phyloP scores from a whole-genome alignment of 2,888 invertebrate genomes.

The Eupithecia centaureata region DNA sequence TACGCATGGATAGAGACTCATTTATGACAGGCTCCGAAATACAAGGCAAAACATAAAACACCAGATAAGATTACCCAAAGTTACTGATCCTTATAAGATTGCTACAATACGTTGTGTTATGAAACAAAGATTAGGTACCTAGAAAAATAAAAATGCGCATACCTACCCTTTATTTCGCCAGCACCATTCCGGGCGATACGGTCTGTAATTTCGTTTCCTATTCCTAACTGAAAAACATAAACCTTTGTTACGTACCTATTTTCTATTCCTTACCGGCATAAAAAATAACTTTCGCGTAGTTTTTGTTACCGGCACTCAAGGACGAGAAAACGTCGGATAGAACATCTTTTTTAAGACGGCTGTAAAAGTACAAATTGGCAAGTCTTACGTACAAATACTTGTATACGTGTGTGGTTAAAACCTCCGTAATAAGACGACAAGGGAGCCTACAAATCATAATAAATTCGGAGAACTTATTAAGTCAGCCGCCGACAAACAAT shows the following conservation, averaged over 20 bases:
- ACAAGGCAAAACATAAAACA: background rate
- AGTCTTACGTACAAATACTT: slow-evolving; percentile 35
- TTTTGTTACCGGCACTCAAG: slow-evolving; percentile 47
- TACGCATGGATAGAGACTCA: background rate
- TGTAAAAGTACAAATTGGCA: slow-evolving; percentile 62
- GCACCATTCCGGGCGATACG: slow-evolving; percentile 34
- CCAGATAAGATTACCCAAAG: slow-evolving; percentile 10
- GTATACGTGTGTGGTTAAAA: slow-evolving; percentile 62
- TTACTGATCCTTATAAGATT: slow-evolving; percentile 17
- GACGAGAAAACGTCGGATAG: slow-evolving; percentile 43
- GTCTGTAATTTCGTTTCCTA: slow-evolving; percentile 44
- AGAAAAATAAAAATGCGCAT: slow-evolving; percentile 26
- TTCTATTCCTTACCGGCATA: slow-evolving; percentile 49
- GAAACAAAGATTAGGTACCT: slow-evolving; percentile 28
- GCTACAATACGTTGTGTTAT: slow-evolving; percentile 24
- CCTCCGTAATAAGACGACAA: slow-evolving; percentile 75
- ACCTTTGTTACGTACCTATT: slow-evolving; percentile 46
- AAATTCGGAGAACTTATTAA: slow-evolving; percentile 82
- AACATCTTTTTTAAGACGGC: slow-evolving; percentile 56
- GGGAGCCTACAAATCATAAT: slow-evolving; percentile 80
- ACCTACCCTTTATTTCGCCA: slow-evolving; percentile 24
- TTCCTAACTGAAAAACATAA: slow-evolving; percentile 48
- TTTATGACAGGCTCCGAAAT: background rate
- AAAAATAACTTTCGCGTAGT: slow-evolving; percentile 51
- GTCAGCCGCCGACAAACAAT: slow-evolving; percentile 82